Percentiles rank a stretch among this genome's conserved stretches.
Conservation (phyloP, 2,888 invertebrate species). For the Tinea pellionella region DNA sequence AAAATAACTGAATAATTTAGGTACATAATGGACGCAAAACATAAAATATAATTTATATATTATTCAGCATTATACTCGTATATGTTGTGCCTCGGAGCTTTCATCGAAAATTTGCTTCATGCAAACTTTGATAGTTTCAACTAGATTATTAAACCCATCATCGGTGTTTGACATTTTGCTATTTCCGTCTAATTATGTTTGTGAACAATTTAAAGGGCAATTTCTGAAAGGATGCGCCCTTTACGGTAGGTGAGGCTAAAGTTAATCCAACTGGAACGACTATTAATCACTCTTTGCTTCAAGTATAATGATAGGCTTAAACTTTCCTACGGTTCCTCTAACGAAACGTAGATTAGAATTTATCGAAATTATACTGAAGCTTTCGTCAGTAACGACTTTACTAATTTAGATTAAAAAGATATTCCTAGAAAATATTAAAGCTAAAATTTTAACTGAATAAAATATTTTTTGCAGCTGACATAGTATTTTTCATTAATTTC, state of each 20-base stretch:
- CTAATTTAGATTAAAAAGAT: too few relatives aligned
- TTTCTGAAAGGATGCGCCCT: constrained; percentile 6
- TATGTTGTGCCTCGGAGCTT: too few relatives aligned
- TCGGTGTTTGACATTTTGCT: constrained; percentile 3
- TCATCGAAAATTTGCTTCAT: neutral
- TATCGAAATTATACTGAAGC: neutral
- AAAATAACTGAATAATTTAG: too few relatives aligned
- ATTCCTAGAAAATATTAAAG: too few relatives aligned
- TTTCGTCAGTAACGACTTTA: neutral
- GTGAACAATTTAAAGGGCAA: constrained; percentile 4
- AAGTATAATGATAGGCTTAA: constrained; percentile 7
- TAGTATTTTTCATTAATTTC: too few relatives aligned
- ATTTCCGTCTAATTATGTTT: neutral
- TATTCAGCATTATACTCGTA: too few relatives aligned
- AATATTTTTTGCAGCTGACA: too few relatives aligned
- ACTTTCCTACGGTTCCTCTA: neutral
- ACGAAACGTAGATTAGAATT: constrained; percentile 3
- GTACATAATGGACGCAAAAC: too few relatives aligned
- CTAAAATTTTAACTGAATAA: too few relatives aligned
- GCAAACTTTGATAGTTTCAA: constrained; percentile 1
- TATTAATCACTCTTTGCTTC: constrained; percentile 12
- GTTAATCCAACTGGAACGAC: constrained; percentile 8
- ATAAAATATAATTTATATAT: too few relatives aligned
- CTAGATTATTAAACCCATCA: neutral
- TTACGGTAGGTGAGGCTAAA: constrained; percentile 7